A percentile compares a stretch with the other conserved stretches of the same genome.
phyloP scores from a whole-genome alignment of 1,140 invertebrate genomes.

The Piezodorus guildinii region DNA sequence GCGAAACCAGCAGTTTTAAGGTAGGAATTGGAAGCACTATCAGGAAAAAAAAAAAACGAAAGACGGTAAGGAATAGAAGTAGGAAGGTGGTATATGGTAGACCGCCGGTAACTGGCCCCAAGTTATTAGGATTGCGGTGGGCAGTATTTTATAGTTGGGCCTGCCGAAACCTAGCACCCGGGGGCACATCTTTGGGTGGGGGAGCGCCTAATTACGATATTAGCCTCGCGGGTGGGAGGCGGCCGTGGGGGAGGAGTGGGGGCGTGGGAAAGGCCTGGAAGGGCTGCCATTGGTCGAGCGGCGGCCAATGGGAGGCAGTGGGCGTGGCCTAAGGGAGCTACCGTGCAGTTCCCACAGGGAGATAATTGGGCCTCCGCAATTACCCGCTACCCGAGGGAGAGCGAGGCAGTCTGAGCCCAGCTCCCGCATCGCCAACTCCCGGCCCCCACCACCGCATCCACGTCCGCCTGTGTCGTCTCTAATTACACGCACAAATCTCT shows the following conservation, averaged over 20 bases:
- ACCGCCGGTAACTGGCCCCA: too few relatives aligned
- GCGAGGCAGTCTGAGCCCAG: conserved; percentile 17
- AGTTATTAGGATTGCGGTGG: too few relatives aligned
- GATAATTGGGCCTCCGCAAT: conserved; percentile 23
- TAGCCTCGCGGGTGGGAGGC: conserved; percentile 2
- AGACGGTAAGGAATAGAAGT: too few relatives aligned
- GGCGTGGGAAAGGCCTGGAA: conserved; percentile 14
- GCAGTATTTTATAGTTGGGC: too few relatives aligned
- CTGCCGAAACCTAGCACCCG: not conserved
- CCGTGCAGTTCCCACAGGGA: conserved; percentile 27
- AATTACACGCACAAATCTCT: not conserved
- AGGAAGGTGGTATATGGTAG: too few relatives aligned
- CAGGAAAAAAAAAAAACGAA: too few relatives aligned
- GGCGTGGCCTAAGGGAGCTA: conserved; percentile 22
- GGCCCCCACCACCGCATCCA: conserved; percentile 21
- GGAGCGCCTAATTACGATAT: not conserved
- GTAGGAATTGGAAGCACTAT: too few relatives aligned
- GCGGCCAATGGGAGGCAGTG: not conserved
- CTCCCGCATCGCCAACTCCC: conserved; percentile 21
- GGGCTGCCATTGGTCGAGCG: conserved; percentile 4
- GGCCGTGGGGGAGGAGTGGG: conserved; percentile 2
- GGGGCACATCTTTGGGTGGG: not conserved
- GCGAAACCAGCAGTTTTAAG: too few relatives aligned
- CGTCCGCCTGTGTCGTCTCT: conserved; percentile 23
- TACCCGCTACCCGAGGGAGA: conserved; percentile 19